Percentiles rank a stretch among this genome's conserved stretches.
Conservation (phyloP, 2,888 invertebrate species). For the Microplitis manilae region DNA sequence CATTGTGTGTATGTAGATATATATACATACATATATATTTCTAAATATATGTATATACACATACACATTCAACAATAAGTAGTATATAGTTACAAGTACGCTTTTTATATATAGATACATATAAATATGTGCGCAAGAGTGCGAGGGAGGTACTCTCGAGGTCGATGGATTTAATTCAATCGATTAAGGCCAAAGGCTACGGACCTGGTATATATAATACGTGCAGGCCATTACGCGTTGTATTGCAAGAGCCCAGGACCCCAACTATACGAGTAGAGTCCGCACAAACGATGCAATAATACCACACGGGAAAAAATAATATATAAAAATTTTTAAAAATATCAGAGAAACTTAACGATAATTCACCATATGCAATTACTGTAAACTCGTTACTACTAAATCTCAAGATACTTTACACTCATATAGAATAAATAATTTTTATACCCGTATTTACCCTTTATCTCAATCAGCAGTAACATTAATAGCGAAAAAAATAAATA, state of each 20-base stretch:
- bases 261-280: slow-evolving; percentile 31
- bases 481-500: neutral
- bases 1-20: neutral
- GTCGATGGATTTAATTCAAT: slow-evolving; percentile 57
- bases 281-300: slow-evolving; percentile 39
- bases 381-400: neutral
- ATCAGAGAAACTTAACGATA: slow-evolving; percentile 4
- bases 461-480: slow-evolving; percentile 18
- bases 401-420: neutral
- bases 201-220: slow-evolving; percentile 40
- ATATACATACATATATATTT: neutral
- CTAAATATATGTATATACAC: neutral
- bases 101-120: neutral
- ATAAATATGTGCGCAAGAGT: slow-evolving; percentile 18
- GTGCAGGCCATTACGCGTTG: slow-evolving; percentile 8
- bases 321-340: slow-evolving; percentile 22
- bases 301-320: slow-evolving; percentile 41
- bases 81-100: neutral
- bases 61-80: neutral
- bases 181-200: slow-evolving; percentile 58
- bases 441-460: slow-evolving; percentile 11
- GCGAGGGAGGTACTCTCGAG: slow-evolving; percentile 53
- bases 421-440: neutral
- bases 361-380: neutral
- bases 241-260: slow-evolving; percentile 30